phyloP scores from a whole-genome alignment of 2,888 invertebrate genomes.

The Dilophus febrilis region DNA sequence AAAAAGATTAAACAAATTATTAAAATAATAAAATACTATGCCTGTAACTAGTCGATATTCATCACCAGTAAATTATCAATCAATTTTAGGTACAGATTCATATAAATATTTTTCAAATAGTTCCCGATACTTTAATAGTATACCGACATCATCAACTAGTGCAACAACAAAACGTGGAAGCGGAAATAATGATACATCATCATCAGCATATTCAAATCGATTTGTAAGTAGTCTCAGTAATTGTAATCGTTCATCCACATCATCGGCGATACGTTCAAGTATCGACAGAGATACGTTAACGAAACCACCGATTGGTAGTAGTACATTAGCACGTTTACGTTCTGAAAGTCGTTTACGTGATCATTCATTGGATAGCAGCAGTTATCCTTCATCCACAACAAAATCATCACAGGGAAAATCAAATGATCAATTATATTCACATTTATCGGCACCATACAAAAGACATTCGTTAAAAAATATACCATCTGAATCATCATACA shows the following conservation, averaged over 20 bases:
- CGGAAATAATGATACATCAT: conserved; percentile 5
- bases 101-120: conserved; percentile 11
- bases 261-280: conserved; percentile 10
- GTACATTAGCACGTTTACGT: conserved; percentile 1
- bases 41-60: conserved; percentile 31
- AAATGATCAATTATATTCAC: neutral
- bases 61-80: conserved; percentile 21
- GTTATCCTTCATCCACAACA: neutral
- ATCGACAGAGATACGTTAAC: conserved; percentile 5
- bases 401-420: neutral
- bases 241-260: neutral
- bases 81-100: conserved; percentile 14
- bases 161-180: too few species aligned
- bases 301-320: conserved; percentile 6
- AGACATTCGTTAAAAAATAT: neutral
- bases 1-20: too few species aligned
- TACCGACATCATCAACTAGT: conserved; percentile 1
- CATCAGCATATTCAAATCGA: conserved; percentile 25
- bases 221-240: conserved; percentile 24
- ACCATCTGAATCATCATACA: neutral
- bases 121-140: neutral
- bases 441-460: neutral
- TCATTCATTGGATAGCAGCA: conserved; percentile 5
- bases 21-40: conserved; percentile 23
- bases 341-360: conserved; percentile 8